Conservation (phyloP, 2,888 invertebrate species). For the Temnothorax rugatulus region DNA sequence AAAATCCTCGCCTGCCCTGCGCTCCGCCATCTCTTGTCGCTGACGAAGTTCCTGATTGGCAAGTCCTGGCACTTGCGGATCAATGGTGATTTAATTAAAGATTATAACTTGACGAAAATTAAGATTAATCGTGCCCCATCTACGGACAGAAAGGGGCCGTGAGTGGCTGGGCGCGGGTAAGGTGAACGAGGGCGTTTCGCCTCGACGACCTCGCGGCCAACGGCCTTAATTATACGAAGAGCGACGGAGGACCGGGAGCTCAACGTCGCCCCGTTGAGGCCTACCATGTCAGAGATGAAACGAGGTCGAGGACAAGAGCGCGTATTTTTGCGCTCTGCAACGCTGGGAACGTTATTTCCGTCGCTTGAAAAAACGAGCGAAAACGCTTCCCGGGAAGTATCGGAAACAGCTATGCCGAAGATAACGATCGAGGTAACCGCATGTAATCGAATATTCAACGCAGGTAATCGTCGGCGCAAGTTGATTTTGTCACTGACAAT, state of each 20-base stretch:
- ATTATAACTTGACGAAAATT: slow-evolving; percentile 84
- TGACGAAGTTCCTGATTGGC: slow-evolving; percentile 55
- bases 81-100: slow-evolving; percentile 86
- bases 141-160: slow-evolving; percentile 59
- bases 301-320: slow-evolving; percentile 73
- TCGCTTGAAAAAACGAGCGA: not conserved
- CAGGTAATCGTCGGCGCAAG: not conserved
- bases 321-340: slow-evolving; percentile 62
- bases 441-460: not conserved
- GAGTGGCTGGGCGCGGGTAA: slow-evolving; percentile 19
- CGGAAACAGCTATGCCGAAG: not conserved
- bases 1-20: not conserved
- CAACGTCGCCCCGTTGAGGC: slow-evolving; percentile 52
- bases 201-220: slow-evolving; percentile 70
- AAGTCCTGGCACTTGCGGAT: slow-evolving; percentile 75
- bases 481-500: not conserved
- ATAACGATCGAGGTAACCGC: slow-evolving; percentile 1
- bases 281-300: slow-evolving; percentile 58
- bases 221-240: slow-evolving; percentile 80
- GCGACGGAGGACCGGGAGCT: slow-evolving; percentile 63
- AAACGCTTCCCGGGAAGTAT: not conserved
- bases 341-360: not conserved
- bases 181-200: slow-evolving; percentile 62
- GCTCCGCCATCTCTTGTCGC: not conserved
- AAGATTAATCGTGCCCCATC: slow-evolving; percentile 83